Evolutionary conservation across 2,888 invertebrate species (phyloP).

Genomic region (Campoplex nolae): DNA sequence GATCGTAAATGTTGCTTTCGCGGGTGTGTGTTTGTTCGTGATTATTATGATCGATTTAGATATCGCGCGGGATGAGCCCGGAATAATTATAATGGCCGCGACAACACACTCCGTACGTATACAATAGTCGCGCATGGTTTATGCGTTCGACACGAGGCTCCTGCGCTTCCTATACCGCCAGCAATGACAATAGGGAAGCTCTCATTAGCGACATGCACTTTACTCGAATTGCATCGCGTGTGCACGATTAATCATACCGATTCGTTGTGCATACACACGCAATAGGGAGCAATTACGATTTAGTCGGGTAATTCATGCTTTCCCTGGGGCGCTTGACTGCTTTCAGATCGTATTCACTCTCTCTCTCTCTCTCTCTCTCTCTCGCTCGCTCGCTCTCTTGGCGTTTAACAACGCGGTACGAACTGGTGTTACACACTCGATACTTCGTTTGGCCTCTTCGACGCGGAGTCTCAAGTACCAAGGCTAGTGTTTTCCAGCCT

Average conservation of each 20-base stretch:
- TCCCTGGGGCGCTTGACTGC: conserved; percentile 49
- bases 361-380: no score
- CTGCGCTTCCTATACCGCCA: conserved; percentile 3
- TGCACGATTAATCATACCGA: conserved; percentile 73
- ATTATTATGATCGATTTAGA: conserved; percentile 1
- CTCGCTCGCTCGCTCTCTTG: conserved; percentile 4
- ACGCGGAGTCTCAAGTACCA: background rate
- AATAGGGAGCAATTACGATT: conserved; percentile 70
- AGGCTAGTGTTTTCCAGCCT: background rate
- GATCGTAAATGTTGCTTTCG: background rate
- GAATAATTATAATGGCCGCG: conserved; percentile 10
- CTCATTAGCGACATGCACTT: conserved; percentile 73
- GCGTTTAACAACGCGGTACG: conserved; percentile 26
- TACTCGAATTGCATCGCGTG: conserved; percentile 72
- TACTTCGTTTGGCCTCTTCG: conserved; percentile 18
- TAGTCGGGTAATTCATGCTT: conserved; percentile 68
- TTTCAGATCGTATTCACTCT: background rate
- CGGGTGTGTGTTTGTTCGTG: background rate
- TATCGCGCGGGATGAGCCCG: background rate
- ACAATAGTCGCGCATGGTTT: conserved; percentile 4
- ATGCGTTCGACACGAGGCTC: conserved; percentile 10
- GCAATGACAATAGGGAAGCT: conserved; percentile 68
- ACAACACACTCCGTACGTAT: conserved; percentile 23
- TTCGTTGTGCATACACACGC: conserved; percentile 71
- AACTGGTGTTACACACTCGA: conserved; percentile 31